Evolutionary conservation across 2,888 invertebrate species (phyloP), one percentile per base, ranked within the genome.

Genomic region (Tethea ocularis): DNA sequence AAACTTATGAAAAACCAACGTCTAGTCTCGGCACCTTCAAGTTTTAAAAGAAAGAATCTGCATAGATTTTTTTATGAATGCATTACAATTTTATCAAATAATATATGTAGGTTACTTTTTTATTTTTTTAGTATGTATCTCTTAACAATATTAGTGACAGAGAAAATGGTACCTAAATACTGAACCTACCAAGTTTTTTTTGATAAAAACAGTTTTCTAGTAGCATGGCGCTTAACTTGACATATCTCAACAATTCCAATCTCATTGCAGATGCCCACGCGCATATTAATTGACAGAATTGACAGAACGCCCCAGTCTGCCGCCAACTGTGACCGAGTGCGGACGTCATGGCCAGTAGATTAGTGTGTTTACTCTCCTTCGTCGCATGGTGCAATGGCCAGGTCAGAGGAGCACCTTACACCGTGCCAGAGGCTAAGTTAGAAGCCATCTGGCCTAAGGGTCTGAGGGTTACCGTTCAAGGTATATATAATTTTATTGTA

Each of bases 361-460:
- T 67, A 22, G 7, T 70, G 59, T 70, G 56, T 64, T 69, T 83
- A 46, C 62, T 83, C 1, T 68, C 70, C 52, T 52, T 82, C 4
- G 51, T 75, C 29, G 70, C 75, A 26, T 62, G 69, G 60, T 74
- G 74, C 60, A 54, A 57, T 41, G 78, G 64, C 0, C 77, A 78
- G 41, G 69, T 66, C 0, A 61, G 75, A 51, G 74, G 73, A 1
- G 72, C 70, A 2, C 74, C 85, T 46, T 89, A 91, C 58, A 75
- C 64, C 1, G 93, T 95, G 0, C 95, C 95, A 0, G 86, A 88
- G 1, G 94, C 95, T 0, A 93, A 87, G 59, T 83, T 95, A 1
- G 94, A 95, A 76, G 94, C 94, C 2, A 88, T 95, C 38, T 88
- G 89, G 67, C 95, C 95, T 0, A 92, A 82, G 76, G 96, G 96